A percentile compares a stretch with the other conserved stretches of the same genome.
These are phyloP conservation scores for Rhodophaea formosa DNA, from an alignment of 2,888 invertebrate species.

Conservation along the genomic window DNA sequence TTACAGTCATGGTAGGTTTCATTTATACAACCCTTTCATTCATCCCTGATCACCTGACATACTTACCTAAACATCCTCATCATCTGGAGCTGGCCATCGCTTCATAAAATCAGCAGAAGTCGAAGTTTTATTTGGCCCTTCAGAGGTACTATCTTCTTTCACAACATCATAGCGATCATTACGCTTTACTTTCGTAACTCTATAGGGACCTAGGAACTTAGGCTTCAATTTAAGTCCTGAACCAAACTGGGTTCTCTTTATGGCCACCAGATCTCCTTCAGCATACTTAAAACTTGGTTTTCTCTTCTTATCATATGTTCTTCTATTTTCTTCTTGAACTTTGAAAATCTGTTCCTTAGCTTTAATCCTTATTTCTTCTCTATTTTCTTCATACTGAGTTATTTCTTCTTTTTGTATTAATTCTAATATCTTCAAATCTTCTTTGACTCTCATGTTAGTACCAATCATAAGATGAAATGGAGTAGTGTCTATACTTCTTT, in stretches of 20 bases:
- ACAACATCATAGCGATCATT: too few relatives aligned
- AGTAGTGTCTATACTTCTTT: conserved; percentile 5
- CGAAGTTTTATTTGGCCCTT: too few relatives aligned
- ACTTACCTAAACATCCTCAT: not conserved
- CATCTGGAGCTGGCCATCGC: conserved; percentile 2
- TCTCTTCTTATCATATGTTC: conserved; percentile 24
- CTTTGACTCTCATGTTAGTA: too few relatives aligned
- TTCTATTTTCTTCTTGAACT: not conserved
- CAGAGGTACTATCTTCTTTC: conserved; percentile 21
- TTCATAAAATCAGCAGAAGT: conserved; percentile 17
- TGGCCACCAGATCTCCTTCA: conserved; percentile 32
- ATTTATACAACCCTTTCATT: too few relatives aligned
- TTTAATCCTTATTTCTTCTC: too few relatives aligned
- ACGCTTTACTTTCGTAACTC: conserved; percentile 26
- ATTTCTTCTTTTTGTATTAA: too few relatives aligned
- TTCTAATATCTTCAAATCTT: too few relatives aligned
- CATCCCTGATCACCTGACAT: too few relatives aligned
- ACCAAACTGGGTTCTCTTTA: conserved; percentile 32
- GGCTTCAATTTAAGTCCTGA: too few relatives aligned
- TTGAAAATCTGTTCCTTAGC: not conserved
- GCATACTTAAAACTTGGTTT: conserved; percentile 25
- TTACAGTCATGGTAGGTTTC: too few relatives aligned
- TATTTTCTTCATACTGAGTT: too few relatives aligned
- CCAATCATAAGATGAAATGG: conserved; percentile 14
- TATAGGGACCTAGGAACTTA: conserved; percentile 32